Conservation (phyloP, 2,797 vertebrate genomes). For the Spinus olivaceus region DNA sequence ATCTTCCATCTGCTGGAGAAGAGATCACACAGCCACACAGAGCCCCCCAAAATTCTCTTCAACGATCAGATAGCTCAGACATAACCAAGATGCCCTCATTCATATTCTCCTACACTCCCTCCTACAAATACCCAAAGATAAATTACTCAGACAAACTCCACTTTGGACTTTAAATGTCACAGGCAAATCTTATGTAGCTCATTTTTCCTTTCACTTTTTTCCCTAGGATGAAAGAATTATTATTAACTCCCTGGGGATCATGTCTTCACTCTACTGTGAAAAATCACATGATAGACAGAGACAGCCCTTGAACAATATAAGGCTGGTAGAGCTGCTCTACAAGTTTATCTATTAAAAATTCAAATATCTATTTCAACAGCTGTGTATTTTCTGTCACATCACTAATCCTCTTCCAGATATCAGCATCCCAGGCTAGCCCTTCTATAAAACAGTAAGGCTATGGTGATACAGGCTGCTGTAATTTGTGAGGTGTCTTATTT, state of each 20-base stretch:
- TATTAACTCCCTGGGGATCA: background rate
- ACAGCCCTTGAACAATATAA: background rate
- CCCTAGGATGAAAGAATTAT: background rate
- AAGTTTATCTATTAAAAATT: background rate
- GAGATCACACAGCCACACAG: constrained; percentile 8
- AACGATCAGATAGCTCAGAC: background rate
- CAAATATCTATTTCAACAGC: background rate
- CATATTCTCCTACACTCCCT: constrained; percentile 18
- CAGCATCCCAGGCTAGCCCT: background rate
- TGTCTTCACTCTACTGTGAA: background rate
- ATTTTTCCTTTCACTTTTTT: background rate
- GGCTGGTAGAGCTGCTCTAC: background rate
- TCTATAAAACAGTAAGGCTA: background rate
- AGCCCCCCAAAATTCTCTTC: constrained; percentile 12
- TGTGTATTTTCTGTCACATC: background rate
- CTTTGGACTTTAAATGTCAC: constrained; percentile 36
- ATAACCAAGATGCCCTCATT: background rate
- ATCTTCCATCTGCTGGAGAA: background rate
- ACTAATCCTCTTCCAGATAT: background rate
- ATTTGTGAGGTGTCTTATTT: background rate
- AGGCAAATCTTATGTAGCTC: background rate
- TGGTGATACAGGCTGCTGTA: background rate
- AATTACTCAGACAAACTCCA: constrained; percentile 9
- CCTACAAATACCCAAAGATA: constrained; percentile 23
- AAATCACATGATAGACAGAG: background rate